These are phyloP conservation scores for Drosophila mulleri DNA, from an alignment of 2,888 invertebrate genomes.

Conservation along the genomic window DNA sequence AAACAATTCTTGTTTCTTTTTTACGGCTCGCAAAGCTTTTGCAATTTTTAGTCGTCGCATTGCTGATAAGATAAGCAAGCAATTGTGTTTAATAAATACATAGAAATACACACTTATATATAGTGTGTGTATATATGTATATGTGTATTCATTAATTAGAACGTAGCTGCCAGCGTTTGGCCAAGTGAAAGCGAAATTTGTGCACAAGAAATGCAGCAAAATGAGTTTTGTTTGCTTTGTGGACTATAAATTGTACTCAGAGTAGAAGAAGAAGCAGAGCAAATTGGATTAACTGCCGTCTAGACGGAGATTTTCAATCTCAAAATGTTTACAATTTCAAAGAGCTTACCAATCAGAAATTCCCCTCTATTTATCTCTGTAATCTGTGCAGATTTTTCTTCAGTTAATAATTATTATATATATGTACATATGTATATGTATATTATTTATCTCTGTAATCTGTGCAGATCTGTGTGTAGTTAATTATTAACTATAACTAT, in stretches of 20 bases:
- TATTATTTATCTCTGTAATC: too few relatives aligned
- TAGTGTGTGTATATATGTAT: conserved; percentile 1
- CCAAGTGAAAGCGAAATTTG: conserved; percentile 49
- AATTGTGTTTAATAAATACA: conserved; percentile 18
- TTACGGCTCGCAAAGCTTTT: conserved; percentile 30
- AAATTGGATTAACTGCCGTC: not conserved
- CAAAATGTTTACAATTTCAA: not conserved
- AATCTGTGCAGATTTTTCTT: too few relatives aligned
- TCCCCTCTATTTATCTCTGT: too few relatives aligned
- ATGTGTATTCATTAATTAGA: not conserved
- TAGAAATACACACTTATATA: not conserved
- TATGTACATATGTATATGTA: too few relatives aligned
- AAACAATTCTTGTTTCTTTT: conserved; percentile 38
- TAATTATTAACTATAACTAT: too few relatives aligned
- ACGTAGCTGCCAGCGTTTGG: not conserved
- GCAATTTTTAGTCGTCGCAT: conserved; percentile 48
- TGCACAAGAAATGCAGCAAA: conserved; percentile 30
- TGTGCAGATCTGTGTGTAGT: too few relatives aligned
- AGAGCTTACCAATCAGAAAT: too few relatives aligned
- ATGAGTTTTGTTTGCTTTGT: not conserved
- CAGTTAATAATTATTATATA: too few relatives aligned
- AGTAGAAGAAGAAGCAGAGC: not conserved
- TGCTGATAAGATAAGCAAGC: conserved; percentile 55
- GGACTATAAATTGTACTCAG: not conserved
- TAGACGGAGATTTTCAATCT: not conserved